Evolutionary conservation across 2,797 vertebrate genomes (phyloP).

Genomic region (Carapus acus): DNA sequence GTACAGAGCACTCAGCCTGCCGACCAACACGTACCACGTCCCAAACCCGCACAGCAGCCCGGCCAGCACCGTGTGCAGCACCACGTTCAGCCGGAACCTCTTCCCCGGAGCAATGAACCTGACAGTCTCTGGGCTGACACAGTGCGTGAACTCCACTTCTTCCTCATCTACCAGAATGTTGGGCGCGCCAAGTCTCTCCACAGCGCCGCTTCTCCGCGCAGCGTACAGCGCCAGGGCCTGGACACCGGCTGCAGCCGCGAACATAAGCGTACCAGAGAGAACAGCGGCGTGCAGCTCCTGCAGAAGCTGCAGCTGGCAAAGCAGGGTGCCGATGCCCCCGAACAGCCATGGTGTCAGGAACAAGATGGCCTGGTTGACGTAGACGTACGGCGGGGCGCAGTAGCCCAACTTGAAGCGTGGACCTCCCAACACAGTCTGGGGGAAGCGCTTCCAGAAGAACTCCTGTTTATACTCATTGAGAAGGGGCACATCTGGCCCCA

Average conservation of each 20-base stretch:
- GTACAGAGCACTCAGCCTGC: constrained; percentile 81
- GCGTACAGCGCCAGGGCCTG: constrained; percentile 81
- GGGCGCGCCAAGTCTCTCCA: constrained; percentile 81
- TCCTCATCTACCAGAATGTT: constrained; percentile 89
- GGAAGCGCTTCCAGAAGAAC: constrained; percentile 98
- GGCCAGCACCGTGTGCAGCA: constrained; percentile 85
- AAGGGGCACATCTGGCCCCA: constrained; percentile 98
- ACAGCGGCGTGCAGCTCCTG: constrained; percentile 77
- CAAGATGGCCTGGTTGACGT: constrained; percentile 87
- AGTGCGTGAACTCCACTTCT: constrained; percentile 92
- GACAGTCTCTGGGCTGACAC: constrained; percentile 86
- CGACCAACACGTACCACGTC: constrained; percentile 92
- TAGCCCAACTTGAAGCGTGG: constrained; percentile 90
- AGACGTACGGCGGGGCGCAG: constrained; percentile 89
- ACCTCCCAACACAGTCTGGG: constrained; percentile 92
- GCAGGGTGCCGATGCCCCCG: constrained; percentile 84
- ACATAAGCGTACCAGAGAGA: constrained; percentile 88
- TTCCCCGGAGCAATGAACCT: constrained; percentile 93
- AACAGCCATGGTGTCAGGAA: constrained; percentile 92
- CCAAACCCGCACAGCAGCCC: constrained; percentile 89
- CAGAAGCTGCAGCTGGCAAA: constrained; percentile 82
- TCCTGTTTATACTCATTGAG: constrained; percentile 98
- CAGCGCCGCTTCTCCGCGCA: constrained; percentile 72
- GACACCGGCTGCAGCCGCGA: constrained; percentile 76
- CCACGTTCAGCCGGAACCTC: constrained; percentile 81